Evolutionary conservation across 64 coral and sea anemone species (phyloP), one percentile per base, ranked within the genome.

Genomic region (Actinia equina): DNA sequence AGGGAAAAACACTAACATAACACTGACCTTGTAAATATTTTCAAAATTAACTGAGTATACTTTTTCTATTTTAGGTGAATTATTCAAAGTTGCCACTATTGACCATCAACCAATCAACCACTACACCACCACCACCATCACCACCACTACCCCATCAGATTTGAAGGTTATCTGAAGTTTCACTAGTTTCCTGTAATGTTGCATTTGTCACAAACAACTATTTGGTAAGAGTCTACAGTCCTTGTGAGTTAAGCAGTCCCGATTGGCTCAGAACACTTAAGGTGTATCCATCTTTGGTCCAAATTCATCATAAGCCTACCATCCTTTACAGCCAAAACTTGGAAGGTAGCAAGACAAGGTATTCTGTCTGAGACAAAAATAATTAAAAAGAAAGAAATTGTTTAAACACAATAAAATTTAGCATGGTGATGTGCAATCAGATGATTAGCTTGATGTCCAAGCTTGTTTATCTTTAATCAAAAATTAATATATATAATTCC

Each of bases 141-240:
- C 46, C 46, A 49, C 2, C 62, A 23, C 62, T 65, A 65, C 62
- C 69, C 69, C 26, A 74, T 15, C 27, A 74, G 69, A 74, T 41
- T 74, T 74, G 26, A 74, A 74, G 25, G 26, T 26, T 41, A 74
- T 27, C n/a, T 74, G 23, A 27, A 37, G 69, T 74, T 41, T 74
- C 69, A 7, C 23, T 74, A 74, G 69, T 74, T 14, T 41, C 69
- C 69, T 74, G 69, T 74, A 74, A 74, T 74, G 69, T 74, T 74
- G 62, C 62, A 65, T 65, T 23, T 65, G 62, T 65, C 62, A 37
- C 69, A 74, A 8, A 11, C 27, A 74, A 74, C 69, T 13, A 37
- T 74, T 16, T 12, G 69, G 13, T 26, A n/a, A 30, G 42, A 14
- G 12, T 13, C 12, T 74, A 27, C 69, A 14, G 25, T 41, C 7